phyloP scores from a whole-genome alignment of 2,797 vertebrate genomes.

The Gadopsis bispinosus region DNA sequence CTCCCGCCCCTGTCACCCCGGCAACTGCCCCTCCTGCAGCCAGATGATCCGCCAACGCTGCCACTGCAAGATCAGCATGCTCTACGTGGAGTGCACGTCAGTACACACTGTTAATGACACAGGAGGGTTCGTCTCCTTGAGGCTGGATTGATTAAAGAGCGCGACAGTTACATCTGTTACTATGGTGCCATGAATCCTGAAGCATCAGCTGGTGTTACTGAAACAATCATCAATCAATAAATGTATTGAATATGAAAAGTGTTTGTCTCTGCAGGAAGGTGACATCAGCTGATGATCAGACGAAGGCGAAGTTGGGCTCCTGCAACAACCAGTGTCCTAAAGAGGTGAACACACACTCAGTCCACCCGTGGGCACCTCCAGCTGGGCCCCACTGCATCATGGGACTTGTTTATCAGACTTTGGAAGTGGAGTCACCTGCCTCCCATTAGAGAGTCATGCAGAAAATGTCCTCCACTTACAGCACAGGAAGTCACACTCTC shows the following conservation, averaged over 20 bases:
- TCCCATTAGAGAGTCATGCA: slow-evolving; percentile 1
- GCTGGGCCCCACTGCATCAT: slow-evolving; percentile 41
- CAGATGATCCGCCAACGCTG: slow-evolving; percentile 92
- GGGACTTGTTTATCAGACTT: slow-evolving; percentile 51
- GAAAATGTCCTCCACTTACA: background rate
- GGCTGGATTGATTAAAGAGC: background rate
- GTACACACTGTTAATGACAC: slow-evolving; percentile 10
- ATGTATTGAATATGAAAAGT: no score
- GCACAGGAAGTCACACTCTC: background rate
- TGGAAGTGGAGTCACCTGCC: slow-evolving; percentile 43
- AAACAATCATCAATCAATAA: no score
- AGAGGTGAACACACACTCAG: slow-evolving; percentile 59
- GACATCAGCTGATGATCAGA: slow-evolving; percentile 54
- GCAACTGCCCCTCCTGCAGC: slow-evolving; percentile 86
- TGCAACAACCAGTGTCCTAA: slow-evolving; percentile 81
- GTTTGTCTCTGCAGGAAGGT: slow-evolving; percentile 64
- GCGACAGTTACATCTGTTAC: no score
- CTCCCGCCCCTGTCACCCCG: slow-evolving; percentile 87
- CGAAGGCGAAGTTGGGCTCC: slow-evolving; percentile 57
- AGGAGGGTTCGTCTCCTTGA: no score
- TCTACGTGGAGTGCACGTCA: slow-evolving; percentile 78
- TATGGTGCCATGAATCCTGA: no score
- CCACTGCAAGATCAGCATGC: slow-evolving; percentile 89
- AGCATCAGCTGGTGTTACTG: no score
- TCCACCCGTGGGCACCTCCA: slow-evolving; percentile 16